Evolutionary conservation across 2,113 vertebrate genomes (phyloP).

Genomic region (Silurus glanis): DNA sequence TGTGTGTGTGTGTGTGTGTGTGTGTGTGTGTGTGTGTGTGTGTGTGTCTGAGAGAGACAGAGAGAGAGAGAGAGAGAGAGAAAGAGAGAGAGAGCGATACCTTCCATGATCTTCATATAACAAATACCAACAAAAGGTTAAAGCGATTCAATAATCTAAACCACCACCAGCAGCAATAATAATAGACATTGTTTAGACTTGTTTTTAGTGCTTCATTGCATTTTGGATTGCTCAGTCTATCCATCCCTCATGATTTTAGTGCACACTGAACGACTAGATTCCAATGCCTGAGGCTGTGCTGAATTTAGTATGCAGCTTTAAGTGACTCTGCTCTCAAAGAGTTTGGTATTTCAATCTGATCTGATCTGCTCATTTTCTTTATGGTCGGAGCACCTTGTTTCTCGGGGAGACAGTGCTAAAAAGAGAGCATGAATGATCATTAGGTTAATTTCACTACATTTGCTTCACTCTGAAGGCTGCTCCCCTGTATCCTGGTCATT

Average conservation of each 20-base stretch:
- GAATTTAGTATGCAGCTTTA: not conserved
- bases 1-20: not conserved
- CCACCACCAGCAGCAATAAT: not conserved
- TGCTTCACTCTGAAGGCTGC: conserved; percentile 16
- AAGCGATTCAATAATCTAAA: not conserved
- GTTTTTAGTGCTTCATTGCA: not conserved
- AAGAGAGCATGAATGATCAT: conserved; percentile 23
- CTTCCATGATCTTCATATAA: not conserved
- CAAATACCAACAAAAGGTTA: not conserved
- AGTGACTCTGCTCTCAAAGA: not conserved
- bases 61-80: not conserved
- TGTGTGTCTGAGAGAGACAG: not conserved
- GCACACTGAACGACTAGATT: not conserved
- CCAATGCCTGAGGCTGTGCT: not conserved
- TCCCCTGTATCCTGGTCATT: conserved; percentile 14
- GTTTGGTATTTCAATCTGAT: not conserved
- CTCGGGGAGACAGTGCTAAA: conserved; percentile 21
- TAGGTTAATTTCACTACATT: conserved; percentile 27
- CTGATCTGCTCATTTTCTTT: not conserved
- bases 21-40: no score
- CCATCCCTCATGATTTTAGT: not conserved
- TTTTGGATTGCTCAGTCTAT: conserved; percentile 3
- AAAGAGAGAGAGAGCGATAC: no score
- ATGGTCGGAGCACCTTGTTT: conserved; percentile 45
- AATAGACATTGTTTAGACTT: not conserved